Percentiles rank a stretch among this genome's conserved stretches.
Evolutionary conservation across 2,888 invertebrate species (phyloP).

Genomic region (Emesis furor): DNA sequence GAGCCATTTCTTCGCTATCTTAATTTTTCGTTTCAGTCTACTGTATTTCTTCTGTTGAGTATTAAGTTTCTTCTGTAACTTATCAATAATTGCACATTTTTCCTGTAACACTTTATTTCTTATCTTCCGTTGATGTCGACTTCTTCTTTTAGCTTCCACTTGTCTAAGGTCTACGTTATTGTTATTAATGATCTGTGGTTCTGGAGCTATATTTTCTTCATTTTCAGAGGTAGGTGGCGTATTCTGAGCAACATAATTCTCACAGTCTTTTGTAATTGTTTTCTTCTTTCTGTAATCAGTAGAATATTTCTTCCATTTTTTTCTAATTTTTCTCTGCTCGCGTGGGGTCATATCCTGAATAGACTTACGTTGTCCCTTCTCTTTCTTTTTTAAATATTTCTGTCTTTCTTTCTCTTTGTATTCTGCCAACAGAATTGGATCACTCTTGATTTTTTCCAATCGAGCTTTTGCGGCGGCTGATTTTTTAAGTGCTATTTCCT

Average conservation of each 20-base stretch:
- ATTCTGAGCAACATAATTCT: not conserved
- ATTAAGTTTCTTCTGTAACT: not conserved
- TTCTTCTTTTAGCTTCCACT: constrained; percentile 3
- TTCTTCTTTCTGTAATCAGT: constrained; percentile 11
- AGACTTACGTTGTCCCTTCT: constrained; percentile 1
- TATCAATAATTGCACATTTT: not conserved
- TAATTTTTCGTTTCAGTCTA: constrained; percentile 8
- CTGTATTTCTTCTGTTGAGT: constrained; percentile 6
- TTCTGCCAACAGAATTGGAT: constrained; percentile 5
- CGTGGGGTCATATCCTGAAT: constrained; percentile 7
- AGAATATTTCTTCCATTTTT: not conserved
- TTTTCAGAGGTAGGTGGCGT: not conserved
- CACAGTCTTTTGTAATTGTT: not conserved
- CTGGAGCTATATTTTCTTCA: constrained; percentile 5
- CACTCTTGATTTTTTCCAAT: not conserved
- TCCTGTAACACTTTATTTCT: constrained; percentile 2
- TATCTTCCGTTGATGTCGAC: not conserved
- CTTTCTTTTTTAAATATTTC: constrained; percentile 3
- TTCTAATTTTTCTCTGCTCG: constrained; percentile 12
- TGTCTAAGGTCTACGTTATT: not conserved
- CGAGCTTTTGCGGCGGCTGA: not conserved
- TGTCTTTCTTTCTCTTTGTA: not conserved
- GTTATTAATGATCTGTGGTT: not conserved
- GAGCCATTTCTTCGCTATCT: not conserved
- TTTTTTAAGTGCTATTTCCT: not conserved